These are phyloP conservation scores for Ormia ochracea DNA, from an alignment of 2,888 invertebrate species.

Conservation along the genomic window DNA sequence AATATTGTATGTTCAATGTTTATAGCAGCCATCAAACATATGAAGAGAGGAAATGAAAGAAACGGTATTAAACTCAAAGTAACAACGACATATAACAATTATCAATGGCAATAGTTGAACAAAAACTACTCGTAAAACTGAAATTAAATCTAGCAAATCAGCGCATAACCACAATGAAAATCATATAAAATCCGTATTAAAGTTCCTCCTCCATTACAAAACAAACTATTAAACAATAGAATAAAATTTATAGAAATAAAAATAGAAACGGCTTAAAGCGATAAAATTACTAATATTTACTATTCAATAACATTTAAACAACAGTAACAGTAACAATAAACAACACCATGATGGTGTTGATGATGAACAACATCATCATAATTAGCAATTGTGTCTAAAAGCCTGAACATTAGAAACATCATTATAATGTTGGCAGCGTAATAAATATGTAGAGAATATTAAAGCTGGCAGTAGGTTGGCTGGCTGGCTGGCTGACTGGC, in stretches of 20 bases:
- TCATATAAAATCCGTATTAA: constrained; percentile 49
- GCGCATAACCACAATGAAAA: constrained; percentile 67
- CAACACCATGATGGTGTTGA: background rate
- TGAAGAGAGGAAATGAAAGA: background rate
- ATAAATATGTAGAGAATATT: background rate
- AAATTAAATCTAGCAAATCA: constrained; percentile 75
- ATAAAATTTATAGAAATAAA: constrained; percentile 22
- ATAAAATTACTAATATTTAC: constrained; percentile 64
- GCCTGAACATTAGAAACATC: constrained; percentile 13
- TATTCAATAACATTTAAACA: constrained; percentile 57
- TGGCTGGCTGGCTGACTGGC: no score
- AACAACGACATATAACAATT: constrained; percentile 31
- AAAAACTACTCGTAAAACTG: constrained; percentile 54
- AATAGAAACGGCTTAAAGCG: constrained; percentile 52
- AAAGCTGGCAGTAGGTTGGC: no score
- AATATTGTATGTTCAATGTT: background rate
- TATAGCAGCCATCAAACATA: background rate
- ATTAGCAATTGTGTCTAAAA: background rate
- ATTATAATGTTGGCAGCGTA: no score
- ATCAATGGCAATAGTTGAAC: constrained; percentile 42
- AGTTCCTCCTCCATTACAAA: constrained; percentile 52
- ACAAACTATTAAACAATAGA: constrained; percentile 29
- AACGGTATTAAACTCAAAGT: constrained; percentile 13
- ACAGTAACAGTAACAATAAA: background rate
- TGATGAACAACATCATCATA: constrained; percentile 34